These are phyloP conservation scores for Clarias pachynema DNA, from an alignment of 2,797 vertebrate species.

Conservation along the genomic window DNA sequence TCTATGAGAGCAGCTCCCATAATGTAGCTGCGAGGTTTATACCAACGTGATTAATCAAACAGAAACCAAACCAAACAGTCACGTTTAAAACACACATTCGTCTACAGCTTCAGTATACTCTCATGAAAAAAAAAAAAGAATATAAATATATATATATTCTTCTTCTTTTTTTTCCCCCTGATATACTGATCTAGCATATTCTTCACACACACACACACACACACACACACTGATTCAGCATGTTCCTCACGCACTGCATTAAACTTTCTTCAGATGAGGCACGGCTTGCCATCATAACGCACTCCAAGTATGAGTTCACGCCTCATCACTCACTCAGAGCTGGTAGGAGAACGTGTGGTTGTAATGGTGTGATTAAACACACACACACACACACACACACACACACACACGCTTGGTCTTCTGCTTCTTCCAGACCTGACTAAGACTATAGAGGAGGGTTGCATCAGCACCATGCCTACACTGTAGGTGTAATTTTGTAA, in stretches of 20 bases:
- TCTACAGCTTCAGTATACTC: background rate
- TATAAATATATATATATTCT: too few species aligned
- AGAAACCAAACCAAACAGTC: background rate
- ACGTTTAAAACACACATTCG: background rate
- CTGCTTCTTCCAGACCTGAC: constrained; percentile 2
- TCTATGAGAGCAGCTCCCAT: too few species aligned
- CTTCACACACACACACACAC: background rate
- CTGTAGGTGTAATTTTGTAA: constrained; percentile 28
- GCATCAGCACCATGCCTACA: constrained; percentile 20
- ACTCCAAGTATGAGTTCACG: constrained; percentile 1
- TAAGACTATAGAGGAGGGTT: constrained; percentile 24
- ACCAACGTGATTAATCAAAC: too few species aligned
- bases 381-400: constrained; percentile 16
- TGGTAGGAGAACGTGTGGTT: constrained; percentile 26
- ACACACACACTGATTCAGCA: background rate
- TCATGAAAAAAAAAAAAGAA: too few species aligned
- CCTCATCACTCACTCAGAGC: constrained; percentile 28
- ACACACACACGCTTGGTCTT: background rate
- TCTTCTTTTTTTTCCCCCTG: background rate
- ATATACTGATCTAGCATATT: background rate
- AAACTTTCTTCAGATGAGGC: constrained; percentile 35
- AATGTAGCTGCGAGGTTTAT: background rate
- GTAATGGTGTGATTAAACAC: constrained; percentile 16
- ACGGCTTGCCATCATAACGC: constrained; percentile 9
- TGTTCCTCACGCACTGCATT: constrained; percentile 6